Percentiles rank a stretch among this genome's conserved stretches.
Conservation (phyloP, 1,140 invertebrate genomes). For the Drosophila willistoni region DNA sequence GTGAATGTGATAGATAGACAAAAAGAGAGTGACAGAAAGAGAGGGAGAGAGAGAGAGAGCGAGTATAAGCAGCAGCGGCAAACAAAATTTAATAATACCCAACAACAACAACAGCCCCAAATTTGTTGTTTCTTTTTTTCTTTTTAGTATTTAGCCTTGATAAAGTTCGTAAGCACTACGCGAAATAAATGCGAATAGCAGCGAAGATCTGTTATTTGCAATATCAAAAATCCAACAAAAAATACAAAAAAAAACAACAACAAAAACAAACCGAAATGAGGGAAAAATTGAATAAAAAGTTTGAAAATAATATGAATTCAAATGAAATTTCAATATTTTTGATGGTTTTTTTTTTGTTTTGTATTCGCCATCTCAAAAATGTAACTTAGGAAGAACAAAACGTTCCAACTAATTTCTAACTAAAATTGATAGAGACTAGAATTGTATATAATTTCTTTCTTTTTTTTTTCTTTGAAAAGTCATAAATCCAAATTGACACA, state of each 20-base stretch:
- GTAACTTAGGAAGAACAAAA: no score
- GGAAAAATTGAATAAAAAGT: conserved; percentile 19
- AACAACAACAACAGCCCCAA: conserved; percentile 52
- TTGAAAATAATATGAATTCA: neutral
- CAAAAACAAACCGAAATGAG: conserved; percentile 17
- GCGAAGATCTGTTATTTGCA: conserved; percentile 60
- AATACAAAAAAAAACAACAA: conserved; percentile 25
- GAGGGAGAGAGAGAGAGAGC: neutral
- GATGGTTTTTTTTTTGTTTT: neutral
- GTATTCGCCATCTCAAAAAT: no score
- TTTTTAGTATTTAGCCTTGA: conserved; percentile 75
- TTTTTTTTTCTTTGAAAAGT: no score
- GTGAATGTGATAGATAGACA: neutral
- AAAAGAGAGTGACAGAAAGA: neutral
- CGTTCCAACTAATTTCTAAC: no score
- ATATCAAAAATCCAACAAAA: conserved; percentile 25
- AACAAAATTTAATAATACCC: conserved; percentile 77
- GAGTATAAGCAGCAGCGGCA: conserved; percentile 41
- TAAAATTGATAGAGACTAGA: no score
- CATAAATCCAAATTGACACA: no score
- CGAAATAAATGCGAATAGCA: conserved; percentile 22
- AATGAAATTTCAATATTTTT: neutral
- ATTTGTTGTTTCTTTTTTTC: conserved; percentile 4
- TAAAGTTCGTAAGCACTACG: conserved; percentile 78
- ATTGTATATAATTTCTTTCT: no score